Evolutionary conservation across 2,888 invertebrate genomes (phyloP).

Genomic region (Stegana nigrithorax): DNA sequence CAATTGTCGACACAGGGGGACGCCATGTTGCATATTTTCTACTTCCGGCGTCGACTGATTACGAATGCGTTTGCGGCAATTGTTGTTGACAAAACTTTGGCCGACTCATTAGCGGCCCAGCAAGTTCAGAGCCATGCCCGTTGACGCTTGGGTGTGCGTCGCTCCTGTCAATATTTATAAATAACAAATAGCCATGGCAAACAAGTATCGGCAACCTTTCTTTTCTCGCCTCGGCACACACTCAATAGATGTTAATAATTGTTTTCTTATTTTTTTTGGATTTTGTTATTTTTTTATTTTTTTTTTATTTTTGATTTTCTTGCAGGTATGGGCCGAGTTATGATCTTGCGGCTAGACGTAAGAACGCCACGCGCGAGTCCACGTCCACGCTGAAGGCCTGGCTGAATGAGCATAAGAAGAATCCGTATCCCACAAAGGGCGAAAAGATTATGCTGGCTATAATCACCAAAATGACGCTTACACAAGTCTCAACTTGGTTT

Average conservation of each 20-base stretch:
- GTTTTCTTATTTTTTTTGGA: too few species aligned
- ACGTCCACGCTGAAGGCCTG: slow-evolving; percentile 97
- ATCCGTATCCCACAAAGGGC: slow-evolving; percentile 95
- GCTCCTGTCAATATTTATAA: too few species aligned
- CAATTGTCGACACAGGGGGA: too few species aligned
- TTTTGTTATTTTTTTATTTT: background rate
- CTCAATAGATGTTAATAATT: too few species aligned
- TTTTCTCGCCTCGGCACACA: too few species aligned
- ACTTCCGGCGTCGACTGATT: background rate
- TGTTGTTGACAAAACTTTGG: slow-evolving; percentile 13
- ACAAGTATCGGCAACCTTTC: too few species aligned
- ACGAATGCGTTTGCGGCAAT: slow-evolving; percentile 3
- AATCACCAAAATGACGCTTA: slow-evolving; percentile 95
- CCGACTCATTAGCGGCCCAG: slow-evolving; percentile 20
- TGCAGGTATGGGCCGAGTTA: slow-evolving; percentile 91
- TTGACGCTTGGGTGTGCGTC: too few species aligned
- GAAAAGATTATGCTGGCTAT: slow-evolving; percentile 97
- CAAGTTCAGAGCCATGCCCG: too few species aligned
- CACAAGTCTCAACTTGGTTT: slow-evolving; percentile 97
- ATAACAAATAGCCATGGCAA: too few species aligned
- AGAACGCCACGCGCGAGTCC: slow-evolving; percentile 97
- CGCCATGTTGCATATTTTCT: background rate
- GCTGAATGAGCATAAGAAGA: slow-evolving; percentile 96
- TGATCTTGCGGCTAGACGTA: slow-evolving; percentile 93
- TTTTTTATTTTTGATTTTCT: slow-evolving; percentile 17